phyloP scores from a whole-genome alignment of 64 coral and sea anemone genomes.

The Stichodactyla mertensii region DNA sequence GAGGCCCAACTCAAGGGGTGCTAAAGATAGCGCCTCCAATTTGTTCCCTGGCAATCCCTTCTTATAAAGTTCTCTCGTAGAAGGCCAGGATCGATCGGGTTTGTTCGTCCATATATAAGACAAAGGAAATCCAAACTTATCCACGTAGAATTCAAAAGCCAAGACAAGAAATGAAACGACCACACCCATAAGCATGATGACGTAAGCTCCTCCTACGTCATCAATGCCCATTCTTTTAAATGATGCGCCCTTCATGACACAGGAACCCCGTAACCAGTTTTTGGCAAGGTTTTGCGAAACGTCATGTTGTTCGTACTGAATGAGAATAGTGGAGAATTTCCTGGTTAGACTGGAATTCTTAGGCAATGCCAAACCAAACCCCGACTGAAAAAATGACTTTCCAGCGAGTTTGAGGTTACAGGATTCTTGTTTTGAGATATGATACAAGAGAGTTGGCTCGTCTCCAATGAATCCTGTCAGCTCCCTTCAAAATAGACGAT shows the following conservation, averaged over 20 bases:
- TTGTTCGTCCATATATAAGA: conserved; percentile 37
- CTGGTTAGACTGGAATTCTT: conserved; percentile 44
- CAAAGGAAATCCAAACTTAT: conserved; percentile 42
- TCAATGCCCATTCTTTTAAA: conserved; percentile 20
- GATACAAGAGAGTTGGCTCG: conserved; percentile 41
- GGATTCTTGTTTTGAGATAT: conserved; percentile 5
- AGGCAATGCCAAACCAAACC: conserved; percentile 34
- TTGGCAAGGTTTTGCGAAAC: conserved; percentile 15
- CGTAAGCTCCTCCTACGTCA: conserved; percentile 23
- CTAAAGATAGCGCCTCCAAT: neutral
- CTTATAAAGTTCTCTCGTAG: conserved; percentile 6
- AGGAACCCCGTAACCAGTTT: conserved; percentile 35
- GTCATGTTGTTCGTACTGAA: conserved; percentile 38
- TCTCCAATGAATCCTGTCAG: conserved; percentile 44
- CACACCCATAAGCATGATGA: conserved; percentile 1
- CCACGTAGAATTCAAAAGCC: conserved; percentile 17
- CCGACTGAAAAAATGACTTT: conserved; percentile 61
- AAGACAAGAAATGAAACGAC: neutral
- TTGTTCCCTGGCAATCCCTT: neutral
- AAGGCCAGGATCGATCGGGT: conserved; percentile 6
- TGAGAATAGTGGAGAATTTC: conserved; percentile 26
- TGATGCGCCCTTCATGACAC: neutral
- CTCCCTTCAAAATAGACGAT: neutral
- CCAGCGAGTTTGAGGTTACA: conserved; percentile 44
- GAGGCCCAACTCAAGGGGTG: conserved; percentile 14